Percentiles rank a stretch among this genome's conserved stretches.
phyloP scores from a whole-genome alignment of 1,140 invertebrate species.

The Ruditapes philippinarum region DNA sequence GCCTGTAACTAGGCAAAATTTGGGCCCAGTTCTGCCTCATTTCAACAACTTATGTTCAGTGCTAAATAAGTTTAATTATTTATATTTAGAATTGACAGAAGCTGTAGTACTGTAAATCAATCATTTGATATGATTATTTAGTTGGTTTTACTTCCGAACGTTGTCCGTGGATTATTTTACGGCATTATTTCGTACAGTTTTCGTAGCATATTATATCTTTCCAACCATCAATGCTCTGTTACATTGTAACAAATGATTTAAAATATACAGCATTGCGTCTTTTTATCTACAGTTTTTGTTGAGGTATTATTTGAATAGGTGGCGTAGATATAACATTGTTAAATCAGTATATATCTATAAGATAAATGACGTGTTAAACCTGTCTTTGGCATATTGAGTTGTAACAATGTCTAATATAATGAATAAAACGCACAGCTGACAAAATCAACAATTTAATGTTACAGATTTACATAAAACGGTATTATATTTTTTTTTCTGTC shows the following conservation, averaged over 20 bases:
- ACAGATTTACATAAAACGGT: not conserved
- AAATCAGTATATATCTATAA: not conserved
- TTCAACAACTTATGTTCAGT: not conserved
- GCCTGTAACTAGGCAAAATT: conserved; percentile 14
- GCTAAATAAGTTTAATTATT: not conserved
- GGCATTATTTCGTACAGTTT: not conserved
- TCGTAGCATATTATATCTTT: not conserved
- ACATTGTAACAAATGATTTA: conserved; percentile 8
- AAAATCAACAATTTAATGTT: conserved; percentile 1
- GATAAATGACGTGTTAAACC: conserved; percentile 20
- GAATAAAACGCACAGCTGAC: not conserved
- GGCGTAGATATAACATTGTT: not conserved
- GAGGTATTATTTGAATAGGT: not conserved
- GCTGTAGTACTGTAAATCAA: not conserved
- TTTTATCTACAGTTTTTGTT: not conserved
- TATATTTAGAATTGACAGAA: not conserved
- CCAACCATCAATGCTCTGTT: not conserved
- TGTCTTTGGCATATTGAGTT: not conserved
- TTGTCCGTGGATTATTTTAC: not conserved
- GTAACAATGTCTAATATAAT: not conserved
- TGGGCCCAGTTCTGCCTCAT: conserved; percentile 12
- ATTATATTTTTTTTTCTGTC: not conserved
- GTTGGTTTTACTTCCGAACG: not conserved
- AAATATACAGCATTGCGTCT: not conserved
- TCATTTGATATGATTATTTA: not conserved